These are phyloP conservation scores for Lepidocyrtinus sp. DNA, from an alignment of 2,888 invertebrate genomes.

Conservation along the genomic window DNA sequence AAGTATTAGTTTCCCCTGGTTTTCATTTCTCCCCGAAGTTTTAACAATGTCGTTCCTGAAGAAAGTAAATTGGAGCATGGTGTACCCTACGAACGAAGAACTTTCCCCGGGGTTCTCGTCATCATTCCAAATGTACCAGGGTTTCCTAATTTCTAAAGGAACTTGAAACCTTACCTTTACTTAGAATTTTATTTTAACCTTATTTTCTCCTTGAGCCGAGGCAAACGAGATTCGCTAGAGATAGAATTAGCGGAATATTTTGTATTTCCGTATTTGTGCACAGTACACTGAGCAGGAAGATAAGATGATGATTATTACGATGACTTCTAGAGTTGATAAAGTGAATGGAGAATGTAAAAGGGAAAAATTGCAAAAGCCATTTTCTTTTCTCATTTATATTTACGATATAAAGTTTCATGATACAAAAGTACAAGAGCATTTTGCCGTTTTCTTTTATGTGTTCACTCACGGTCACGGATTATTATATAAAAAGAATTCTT, in stretches of 20 bases:
- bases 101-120: no score
- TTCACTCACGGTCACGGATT: conserved; percentile 11
- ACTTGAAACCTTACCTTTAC: background rate
- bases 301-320: background rate
- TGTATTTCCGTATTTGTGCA: background rate
- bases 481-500: conserved; percentile 4
- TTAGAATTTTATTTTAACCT: background rate
- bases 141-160: no score
- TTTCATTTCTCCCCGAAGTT: background rate
- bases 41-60: background rate
- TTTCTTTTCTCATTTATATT: conserved; percentile 35
- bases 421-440: background rate
- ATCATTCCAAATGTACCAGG: no score
- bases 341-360: background rate
- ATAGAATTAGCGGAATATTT: conserved; percentile 13
- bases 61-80: no score
- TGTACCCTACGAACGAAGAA: no score
- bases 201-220: background rate
- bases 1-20: background rate
- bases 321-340: background rate
- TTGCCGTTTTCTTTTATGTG: conserved; percentile 2
- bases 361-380: conserved; percentile 39
- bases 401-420: conserved; percentile 6
- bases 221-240: background rate
- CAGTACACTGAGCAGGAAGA: background rate